phyloP scores from a whole-genome alignment of 2,888 invertebrate genomes.

The Raillietiella orientalis region DNA sequence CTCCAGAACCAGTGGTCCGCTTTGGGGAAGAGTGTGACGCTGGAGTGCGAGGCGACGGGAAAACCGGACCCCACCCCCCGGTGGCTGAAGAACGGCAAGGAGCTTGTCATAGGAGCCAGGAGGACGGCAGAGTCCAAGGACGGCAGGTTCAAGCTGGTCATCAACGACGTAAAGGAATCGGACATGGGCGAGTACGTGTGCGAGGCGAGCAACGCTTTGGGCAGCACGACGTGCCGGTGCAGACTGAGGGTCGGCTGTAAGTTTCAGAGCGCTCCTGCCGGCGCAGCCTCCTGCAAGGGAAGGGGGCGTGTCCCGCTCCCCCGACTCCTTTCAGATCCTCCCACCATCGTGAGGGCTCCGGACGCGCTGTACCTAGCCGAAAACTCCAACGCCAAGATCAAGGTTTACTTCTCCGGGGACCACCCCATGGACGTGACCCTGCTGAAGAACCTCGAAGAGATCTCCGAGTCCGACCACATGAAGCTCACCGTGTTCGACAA shows the following conservation, averaged over 20 bases:
- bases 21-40: slow-evolving; percentile 37
- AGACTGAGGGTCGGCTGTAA: slow-evolving; percentile 63
- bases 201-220: slow-evolving; percentile 72
- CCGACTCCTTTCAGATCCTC: slow-evolving; percentile 37
- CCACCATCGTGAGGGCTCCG: slow-evolving; percentile 63
- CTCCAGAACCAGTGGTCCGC: slow-evolving; percentile 40
- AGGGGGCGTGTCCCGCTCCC: background rate
- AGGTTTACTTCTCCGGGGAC: slow-evolving; percentile 83
- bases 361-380: slow-evolving; percentile 63
- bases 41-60: slow-evolving; percentile 64
- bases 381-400: slow-evolving; percentile 87
- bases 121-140: slow-evolving; percentile 26
- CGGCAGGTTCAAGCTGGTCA: slow-evolving; percentile 49
- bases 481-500: slow-evolving; percentile 86
- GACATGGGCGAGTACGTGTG: slow-evolving; percentile 92
- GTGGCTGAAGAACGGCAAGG: slow-evolving; percentile 69
- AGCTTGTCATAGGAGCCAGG: slow-evolving; percentile 36
- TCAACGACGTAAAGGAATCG: slow-evolving; percentile 52
- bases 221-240: slow-evolving; percentile 56
- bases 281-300: too few relatives aligned
- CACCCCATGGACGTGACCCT: slow-evolving; percentile 71
- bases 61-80: slow-evolving; percentile 57
- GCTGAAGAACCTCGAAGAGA: slow-evolving; percentile 40
- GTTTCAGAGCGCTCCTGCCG: slow-evolving; percentile 11
- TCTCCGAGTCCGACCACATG: slow-evolving; percentile 39